Evolutionary conservation across 2,888 invertebrate genomes (phyloP).

Genomic region (Dendrolimus houi): DNA sequence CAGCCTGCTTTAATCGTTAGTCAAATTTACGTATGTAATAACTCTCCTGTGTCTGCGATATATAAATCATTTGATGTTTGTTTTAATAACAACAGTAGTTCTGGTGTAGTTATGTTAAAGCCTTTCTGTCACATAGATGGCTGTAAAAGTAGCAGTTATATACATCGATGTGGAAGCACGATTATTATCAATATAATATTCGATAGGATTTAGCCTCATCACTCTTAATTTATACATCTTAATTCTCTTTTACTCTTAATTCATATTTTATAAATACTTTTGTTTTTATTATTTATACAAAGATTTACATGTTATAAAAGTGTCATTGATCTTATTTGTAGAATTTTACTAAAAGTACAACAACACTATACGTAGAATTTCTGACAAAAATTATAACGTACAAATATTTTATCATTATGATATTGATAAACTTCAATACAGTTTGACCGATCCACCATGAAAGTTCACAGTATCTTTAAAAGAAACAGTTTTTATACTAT

Average conservation of each 20-base stretch:
- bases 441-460: too few species aligned
- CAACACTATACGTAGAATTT: too few species aligned
- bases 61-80: slow-evolving; percentile 13
- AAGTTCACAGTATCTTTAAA: too few species aligned
- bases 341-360: too few species aligned
- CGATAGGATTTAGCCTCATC: slow-evolving; percentile 20
- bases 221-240: too few species aligned
- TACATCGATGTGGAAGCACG: slow-evolving; percentile 58
- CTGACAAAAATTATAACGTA: too few species aligned
- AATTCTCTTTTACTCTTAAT: too few species aligned
- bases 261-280: too few species aligned
- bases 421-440: too few species aligned
- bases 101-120: slow-evolving; percentile 38
- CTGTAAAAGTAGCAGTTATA: slow-evolving; percentile 43
- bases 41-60: slow-evolving; percentile 24
- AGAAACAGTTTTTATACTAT: too few species aligned
- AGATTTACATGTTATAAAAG: slow-evolving; percentile 9
- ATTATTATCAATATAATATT: slow-evolving; percentile 22
- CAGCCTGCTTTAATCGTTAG: slow-evolving; percentile 1
- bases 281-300: slow-evolving; percentile 4
- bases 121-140: slow-evolving; percentile 58
- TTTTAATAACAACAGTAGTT: slow-evolving; percentile 35
- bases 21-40: not conserved
- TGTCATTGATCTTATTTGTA: too few species aligned
- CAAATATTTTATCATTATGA: too few species aligned